Conservation (phyloP, 1,140 invertebrate species). For the Leptinotarsa defecta region DNA sequence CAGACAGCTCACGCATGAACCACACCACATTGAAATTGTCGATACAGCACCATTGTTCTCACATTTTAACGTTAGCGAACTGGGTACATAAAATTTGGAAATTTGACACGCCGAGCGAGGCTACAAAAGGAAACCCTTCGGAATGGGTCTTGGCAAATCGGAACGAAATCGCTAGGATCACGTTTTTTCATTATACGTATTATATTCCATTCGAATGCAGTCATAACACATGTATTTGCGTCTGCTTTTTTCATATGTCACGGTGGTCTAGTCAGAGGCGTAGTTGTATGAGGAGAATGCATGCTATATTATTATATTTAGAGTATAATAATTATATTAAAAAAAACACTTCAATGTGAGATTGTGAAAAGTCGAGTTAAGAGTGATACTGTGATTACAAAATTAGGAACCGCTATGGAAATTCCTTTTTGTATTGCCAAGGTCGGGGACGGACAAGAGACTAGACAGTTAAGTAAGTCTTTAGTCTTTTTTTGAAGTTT, state of each 20-base stretch:
- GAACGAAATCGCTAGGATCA: background rate
- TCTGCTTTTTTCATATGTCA: conserved; percentile 5
- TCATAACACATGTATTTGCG: background rate
- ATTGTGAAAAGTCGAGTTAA: no score
- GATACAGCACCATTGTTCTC: background rate
- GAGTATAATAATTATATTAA: no score
- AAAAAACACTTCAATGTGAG: no score
- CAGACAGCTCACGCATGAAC: no score
- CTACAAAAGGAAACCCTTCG: conserved; percentile 4
- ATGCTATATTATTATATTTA: no score
- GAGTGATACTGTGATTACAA: no score
- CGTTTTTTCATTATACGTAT: conserved; percentile 21
- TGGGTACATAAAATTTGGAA: background rate
- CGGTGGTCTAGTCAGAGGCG: background rate
- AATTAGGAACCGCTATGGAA: no score
- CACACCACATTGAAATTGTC: no score
- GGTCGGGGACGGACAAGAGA: no score
- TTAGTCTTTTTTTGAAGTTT: no score
- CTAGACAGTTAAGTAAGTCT: no score
- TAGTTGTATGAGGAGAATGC: background rate
- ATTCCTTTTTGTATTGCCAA: no score
- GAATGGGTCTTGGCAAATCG: conserved; percentile 15
- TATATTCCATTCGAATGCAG: conserved; percentile 6
- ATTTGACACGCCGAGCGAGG: conserved; percentile 7
- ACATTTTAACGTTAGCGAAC: background rate